Evolutionary conservation across 2,113 vertebrate genomes (phyloP).

Genomic region (Antechinus stuartii): DNA sequence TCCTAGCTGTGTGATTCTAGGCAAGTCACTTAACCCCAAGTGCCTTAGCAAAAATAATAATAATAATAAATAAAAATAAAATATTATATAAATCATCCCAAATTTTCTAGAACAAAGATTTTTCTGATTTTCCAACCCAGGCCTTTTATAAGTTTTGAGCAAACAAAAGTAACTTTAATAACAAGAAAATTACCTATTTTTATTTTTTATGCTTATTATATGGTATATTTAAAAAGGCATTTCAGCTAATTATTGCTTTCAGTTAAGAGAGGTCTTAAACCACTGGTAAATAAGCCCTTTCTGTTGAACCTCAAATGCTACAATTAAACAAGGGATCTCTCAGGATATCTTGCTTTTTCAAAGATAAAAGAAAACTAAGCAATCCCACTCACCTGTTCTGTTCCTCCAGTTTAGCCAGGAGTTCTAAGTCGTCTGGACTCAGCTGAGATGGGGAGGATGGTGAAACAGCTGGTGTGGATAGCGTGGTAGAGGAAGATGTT

Average conservation of each 20-base stretch:
- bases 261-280: background rate
- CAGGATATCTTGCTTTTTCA: background rate
- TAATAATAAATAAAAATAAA: background rate
- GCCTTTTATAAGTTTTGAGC: background rate
- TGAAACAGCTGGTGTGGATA: slow-evolving; percentile 91
- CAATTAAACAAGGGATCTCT: background rate
- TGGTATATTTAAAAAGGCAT: background rate
- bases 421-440: slow-evolving; percentile 95
- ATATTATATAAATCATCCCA: background rate
- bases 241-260: background rate
- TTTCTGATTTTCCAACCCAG: background rate
- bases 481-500: slow-evolving; percentile 90
- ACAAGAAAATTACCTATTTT: no score
- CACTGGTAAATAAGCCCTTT: background rate
- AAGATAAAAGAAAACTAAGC: background rate
- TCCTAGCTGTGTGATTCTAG: no score
- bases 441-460: slow-evolving; percentile 92
- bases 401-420: slow-evolving; percentile 97
- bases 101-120: background rate
- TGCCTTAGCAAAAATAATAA: no score
- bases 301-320: background rate
- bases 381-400: slow-evolving; percentile 92
- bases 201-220: background rate
- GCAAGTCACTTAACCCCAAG: no score
- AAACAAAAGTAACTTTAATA: background rate